These are phyloP conservation scores for Rafetus swinhoei DNA, from an alignment of 2,113 vertebrate species.

Conservation along the genomic window DNA sequence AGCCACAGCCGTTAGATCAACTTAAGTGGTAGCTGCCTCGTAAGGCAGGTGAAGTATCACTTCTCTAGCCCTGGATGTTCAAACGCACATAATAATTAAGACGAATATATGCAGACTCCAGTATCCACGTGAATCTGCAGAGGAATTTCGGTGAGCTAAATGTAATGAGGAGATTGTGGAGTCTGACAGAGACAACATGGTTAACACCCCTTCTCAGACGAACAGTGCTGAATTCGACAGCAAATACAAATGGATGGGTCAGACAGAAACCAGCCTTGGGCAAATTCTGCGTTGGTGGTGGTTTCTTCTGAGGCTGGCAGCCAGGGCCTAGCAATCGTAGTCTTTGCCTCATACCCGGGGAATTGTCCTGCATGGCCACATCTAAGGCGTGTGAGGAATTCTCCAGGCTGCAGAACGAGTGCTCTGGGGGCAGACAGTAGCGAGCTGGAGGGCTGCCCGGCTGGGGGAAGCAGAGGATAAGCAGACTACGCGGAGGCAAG, in stretches of 20 bases:
- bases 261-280: background rate
- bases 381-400: background rate
- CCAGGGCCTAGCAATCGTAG: background rate
- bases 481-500: fast-evolving
- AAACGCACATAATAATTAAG: background rate
- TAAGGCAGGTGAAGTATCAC: too few relatives aligned
- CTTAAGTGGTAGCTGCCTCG: too few relatives aligned
- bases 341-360: background rate
- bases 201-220: background rate
- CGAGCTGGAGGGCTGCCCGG: background rate
- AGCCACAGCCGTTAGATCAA: too few relatives aligned
- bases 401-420: background rate
- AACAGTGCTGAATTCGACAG: background rate
- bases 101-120: background rate
- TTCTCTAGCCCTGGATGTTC: background rate
- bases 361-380: background rate
- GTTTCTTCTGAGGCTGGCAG: background rate
- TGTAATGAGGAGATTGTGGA: background rate
- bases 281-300: background rate
- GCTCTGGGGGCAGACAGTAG: background rate
- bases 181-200: background rate
- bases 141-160: background rate
- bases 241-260: background rate
- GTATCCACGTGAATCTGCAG: background rate
- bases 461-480: background rate